phyloP scores from a whole-genome alignment of 2,797 vertebrate species.

The Erpetoichthys calabaricus region DNA sequence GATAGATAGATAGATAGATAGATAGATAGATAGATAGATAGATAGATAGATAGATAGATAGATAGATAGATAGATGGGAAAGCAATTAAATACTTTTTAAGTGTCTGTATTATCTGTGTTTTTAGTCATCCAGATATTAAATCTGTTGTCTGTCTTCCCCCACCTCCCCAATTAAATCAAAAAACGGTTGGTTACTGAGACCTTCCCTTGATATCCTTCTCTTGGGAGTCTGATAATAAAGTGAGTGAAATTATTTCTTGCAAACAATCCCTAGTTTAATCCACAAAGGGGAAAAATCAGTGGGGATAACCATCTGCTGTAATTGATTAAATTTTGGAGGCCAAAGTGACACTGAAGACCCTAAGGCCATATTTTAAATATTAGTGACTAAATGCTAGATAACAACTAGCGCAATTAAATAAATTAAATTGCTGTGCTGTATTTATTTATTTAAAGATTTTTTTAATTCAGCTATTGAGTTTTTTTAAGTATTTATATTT shows the following conservation, averaged over 20 bases:
- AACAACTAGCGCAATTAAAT: slow-evolving; percentile 5
- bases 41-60: too few species aligned
- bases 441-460: neutral
- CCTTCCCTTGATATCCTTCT: slow-evolving; percentile 4
- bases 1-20: too few species aligned
- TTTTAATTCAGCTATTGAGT: too few species aligned
- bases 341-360: slow-evolving; percentile 7
- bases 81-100: too few species aligned
- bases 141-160: neutral
- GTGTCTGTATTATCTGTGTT: too few species aligned
- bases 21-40: too few species aligned
- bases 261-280: slow-evolving; percentile 4
- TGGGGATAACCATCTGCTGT: slow-evolving; percentile 6
- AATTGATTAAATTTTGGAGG: slow-evolving; percentile 6
- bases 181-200: slow-evolving; percentile 2
- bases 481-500: too few species aligned
- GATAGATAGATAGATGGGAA: too few species aligned
- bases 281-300: slow-evolving; percentile 7
- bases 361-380: slow-evolving; percentile 13
- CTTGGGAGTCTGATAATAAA: slow-evolving; percentile 8
- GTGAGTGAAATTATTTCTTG: neutral
- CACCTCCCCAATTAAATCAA: slow-evolving; percentile 2
- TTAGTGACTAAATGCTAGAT: slow-evolving; percentile 12
- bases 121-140: too few species aligned
- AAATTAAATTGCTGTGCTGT: neutral